Base-by-base conservation (phyloP, 1,140 invertebrate species). In the Ectropis grisescens region DNA sequence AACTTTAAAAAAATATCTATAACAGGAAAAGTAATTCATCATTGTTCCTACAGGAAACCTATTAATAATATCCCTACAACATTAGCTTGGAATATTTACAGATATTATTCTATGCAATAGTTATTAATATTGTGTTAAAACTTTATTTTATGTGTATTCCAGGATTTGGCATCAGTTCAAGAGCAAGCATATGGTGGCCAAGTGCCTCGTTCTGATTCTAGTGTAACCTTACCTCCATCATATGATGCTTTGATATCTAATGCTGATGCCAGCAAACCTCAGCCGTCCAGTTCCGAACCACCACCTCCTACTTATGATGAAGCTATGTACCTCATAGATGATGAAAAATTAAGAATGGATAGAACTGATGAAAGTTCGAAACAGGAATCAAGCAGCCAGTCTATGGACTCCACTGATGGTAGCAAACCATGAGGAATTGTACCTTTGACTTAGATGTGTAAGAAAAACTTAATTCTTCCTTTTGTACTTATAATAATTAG, bases 301-400 rank as follows among this genome's bases (percentile, higher is more conserved):
- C 85, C 85, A 9, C 85, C 85, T 2, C 85, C 86, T n/a, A 82
- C 83, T 16, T 86, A 87, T 54, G 85, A 86, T 47, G 86, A 86
- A 75, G 85, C 85, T n/a, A 82, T 86, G 68, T 83, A 83, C 45
- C 69, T 86, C 4, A 81, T 86, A 38, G 74, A 67, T 28, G 79
- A 84, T 48, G 82, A 82, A 37, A 83, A 84, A 43, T 48, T 58
- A 19, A 53, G 60, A 32, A 49, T 53, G 32, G 61, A 60, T 13
- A 75, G 59, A 58, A 58, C 38, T 59, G 51, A 60, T 31, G 56
- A 61, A 12, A 59, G 39, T 36, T 47, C 41, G 26, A 79, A 79
- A 57, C 67, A 72, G 45, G 70, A 79, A 51, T 62, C 68, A 30
- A 71, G 60, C 45, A 49, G 52, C 36, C 62, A 67, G 53, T 58